These are phyloP conservation scores for Acleris emargana DNA, from an alignment of 2,888 invertebrate species.

Conservation along the genomic window DNA sequence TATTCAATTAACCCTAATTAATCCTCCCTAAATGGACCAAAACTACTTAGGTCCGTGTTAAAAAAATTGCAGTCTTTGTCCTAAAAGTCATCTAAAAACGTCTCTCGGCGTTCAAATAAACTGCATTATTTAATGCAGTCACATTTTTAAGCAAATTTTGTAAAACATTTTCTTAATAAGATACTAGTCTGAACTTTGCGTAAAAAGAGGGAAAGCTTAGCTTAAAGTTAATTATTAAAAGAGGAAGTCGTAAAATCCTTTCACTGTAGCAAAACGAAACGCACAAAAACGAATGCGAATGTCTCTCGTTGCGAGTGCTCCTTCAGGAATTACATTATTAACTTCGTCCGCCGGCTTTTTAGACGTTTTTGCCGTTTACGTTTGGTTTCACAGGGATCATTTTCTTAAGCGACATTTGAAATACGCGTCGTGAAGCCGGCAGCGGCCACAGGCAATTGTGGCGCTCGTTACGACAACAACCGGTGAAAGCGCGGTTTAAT, in stretches of 20 bases:
- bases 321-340: slow-evolving; percentile 50
- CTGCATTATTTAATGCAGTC: not conserved
- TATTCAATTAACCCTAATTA: no score
- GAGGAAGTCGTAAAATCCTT: slow-evolving; percentile 69
- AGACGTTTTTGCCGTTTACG: slow-evolving; percentile 64
- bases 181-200: slow-evolving; percentile 37
- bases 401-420: slow-evolving; percentile 55
- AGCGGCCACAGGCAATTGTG: slow-evolving; percentile 49
- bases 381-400: slow-evolving; percentile 58
- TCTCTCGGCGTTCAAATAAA: not conserved
- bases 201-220: slow-evolving; percentile 51
- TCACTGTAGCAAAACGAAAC: slow-evolving; percentile 64
- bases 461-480: slow-evolving; percentile 61
- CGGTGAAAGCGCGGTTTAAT: slow-evolving; percentile 51
- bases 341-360: slow-evolving; percentile 50
- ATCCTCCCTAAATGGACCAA: no score
- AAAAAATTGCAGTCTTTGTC: not conserved
- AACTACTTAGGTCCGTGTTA: no score
- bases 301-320: slow-evolving; percentile 55
- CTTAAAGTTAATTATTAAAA: slow-evolving; percentile 64
- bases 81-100: not conserved
- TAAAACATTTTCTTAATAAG: slow-evolving; percentile 13
- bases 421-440: slow-evolving; percentile 32
- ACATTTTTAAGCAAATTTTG: not conserved
- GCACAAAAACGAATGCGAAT: slow-evolving; percentile 68